Percentiles rank a stretch among this genome's conserved stretches.
Evolutionary conservation across 1,140 invertebrate species (phyloP).

Genomic region (Rhynchophorus ferrugineus): DNA sequence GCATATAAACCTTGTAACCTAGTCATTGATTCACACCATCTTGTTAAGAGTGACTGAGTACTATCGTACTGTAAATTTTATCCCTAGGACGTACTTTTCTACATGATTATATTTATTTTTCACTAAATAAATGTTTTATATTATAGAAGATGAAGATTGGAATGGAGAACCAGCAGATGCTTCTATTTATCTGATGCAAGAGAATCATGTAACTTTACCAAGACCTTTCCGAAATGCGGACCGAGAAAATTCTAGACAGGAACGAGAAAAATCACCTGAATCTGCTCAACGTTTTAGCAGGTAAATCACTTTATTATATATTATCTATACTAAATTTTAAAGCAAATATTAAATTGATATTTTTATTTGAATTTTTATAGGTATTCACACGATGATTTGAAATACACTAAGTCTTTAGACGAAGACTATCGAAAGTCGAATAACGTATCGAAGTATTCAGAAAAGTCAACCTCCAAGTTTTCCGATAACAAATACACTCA

Average conservation of each 20-base stretch:
- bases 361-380: neutral
- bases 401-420: constrained; percentile 21
- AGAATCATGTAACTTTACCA: constrained; percentile 29
- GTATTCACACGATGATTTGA: constrained; percentile 19
- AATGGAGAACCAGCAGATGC: constrained; percentile 36
- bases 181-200: constrained; percentile 36
- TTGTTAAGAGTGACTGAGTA: no score
- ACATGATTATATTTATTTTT: no score
- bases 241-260: constrained; percentile 3
- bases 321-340: no score
- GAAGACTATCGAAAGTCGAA: constrained; percentile 13
- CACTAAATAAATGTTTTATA: no score
- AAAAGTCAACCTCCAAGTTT: constrained; percentile 30
- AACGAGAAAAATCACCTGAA: constrained; percentile 24
- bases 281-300: constrained; percentile 23
- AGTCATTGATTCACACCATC: no score
- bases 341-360: neutral
- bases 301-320: constrained; percentile 18
- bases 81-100: no score
- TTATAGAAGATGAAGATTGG: constrained; percentile 39
- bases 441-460: constrained; percentile 26
- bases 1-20: no score
- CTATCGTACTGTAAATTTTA: no score
- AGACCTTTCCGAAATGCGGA: constrained; percentile 16
- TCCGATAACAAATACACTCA: constrained; percentile 30